phyloP scores from a whole-genome alignment of 2,888 invertebrate genomes.

The Drosophila villosipedis region DNA sequence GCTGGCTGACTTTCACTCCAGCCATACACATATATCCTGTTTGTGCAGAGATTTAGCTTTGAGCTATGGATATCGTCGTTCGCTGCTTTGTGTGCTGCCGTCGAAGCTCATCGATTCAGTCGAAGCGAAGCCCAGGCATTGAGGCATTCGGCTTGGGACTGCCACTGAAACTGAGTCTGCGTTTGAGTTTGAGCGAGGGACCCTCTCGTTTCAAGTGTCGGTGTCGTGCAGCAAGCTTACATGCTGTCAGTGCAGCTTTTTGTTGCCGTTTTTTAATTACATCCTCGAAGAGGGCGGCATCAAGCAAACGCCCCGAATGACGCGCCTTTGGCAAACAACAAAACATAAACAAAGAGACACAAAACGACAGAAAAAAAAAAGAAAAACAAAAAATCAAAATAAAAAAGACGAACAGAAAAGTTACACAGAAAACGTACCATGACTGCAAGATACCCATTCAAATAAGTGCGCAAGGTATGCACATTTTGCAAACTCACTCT shows the following conservation, averaged over 20 bases:
- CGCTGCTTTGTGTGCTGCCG: constrained; percentile 47
- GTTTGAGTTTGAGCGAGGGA: neutral
- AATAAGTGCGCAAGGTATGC: neutral
- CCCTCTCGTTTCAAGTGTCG: constrained; percentile 43
- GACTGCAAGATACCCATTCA: constrained; percentile 29
- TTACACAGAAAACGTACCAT: constrained; percentile 7
- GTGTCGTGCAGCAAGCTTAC: constrained; percentile 73
- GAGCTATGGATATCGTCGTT: constrained; percentile 80
- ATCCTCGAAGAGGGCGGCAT: constrained; percentile 61
- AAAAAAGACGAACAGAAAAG: constrained; percentile 1
- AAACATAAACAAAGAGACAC: constrained; percentile 26
- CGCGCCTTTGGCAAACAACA: constrained; percentile 56
- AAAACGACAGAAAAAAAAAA: constrained; percentile 12
- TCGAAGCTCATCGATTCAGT: constrained; percentile 70
- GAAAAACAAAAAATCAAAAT: constrained; percentile 8
- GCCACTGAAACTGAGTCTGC: constrained; percentile 23
- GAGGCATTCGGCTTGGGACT: constrained; percentile 35
- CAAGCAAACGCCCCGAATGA: constrained; percentile 46
- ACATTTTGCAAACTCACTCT: too few relatives aligned
- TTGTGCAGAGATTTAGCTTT: constrained; percentile 82
- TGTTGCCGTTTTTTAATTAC: constrained; percentile 77
- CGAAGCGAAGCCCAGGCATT: constrained; percentile 25
- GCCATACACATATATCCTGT: constrained; percentile 68
- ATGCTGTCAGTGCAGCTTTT: constrained; percentile 63
- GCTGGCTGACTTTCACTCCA: constrained; percentile 69